Evolutionary conservation across 2,888 invertebrate species (phyloP).

Genomic region (Adineta ricciae): DNA sequence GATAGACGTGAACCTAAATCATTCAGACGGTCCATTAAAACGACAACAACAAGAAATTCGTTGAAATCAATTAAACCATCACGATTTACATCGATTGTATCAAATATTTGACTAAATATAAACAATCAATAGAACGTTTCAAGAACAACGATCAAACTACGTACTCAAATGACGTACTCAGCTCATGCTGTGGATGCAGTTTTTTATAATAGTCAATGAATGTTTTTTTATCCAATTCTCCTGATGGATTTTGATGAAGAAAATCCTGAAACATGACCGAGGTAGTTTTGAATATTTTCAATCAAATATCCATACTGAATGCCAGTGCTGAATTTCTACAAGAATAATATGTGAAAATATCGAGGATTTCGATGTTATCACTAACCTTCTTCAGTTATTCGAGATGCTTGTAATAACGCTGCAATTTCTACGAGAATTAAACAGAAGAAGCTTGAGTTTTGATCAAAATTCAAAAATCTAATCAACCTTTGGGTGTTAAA

Average conservation of each 20-base stretch:
- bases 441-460: not conserved
- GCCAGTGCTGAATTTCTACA: not conserved
- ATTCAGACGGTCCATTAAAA: not conserved
- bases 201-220: not conserved
- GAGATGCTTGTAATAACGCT: not conserved
- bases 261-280: not conserved
- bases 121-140: not conserved
- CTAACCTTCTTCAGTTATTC: not conserved
- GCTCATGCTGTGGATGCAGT: not conserved
- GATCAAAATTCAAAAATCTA: not conserved
- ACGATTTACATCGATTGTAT: not conserved
- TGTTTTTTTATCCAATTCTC: not conserved
- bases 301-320: not conserved
- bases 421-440: not conserved
- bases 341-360: not conserved
- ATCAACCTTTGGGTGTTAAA: not conserved
- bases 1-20: not conserved
- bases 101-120: not conserved
- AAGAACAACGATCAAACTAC: not conserved
- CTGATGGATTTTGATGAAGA: not conserved
- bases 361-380: not conserved
- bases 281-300: too few species aligned
- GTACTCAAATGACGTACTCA: not conserved
- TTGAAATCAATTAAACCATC: not conserved
- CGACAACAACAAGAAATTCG: not conserved